These are phyloP conservation scores for Aldrovandia affinis DNA, from an alignment of 2,797 vertebrate genomes.

Conservation along the genomic window DNA sequence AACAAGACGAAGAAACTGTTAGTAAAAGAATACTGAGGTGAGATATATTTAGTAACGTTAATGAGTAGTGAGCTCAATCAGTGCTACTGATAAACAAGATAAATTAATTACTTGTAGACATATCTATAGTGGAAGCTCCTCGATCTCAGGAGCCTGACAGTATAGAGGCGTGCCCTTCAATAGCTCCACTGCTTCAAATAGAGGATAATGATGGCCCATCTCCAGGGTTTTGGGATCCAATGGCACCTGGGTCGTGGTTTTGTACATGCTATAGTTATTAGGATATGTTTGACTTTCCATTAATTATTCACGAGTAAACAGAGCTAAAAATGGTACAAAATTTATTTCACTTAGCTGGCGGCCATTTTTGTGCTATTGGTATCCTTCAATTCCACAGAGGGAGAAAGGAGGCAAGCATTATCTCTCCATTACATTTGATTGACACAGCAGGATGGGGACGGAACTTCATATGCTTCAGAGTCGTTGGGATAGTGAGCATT, in stretches of 20 bases:
- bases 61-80: neutral
- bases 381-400: neutral
- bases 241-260: neutral
- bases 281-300: neutral
- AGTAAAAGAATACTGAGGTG: neutral
- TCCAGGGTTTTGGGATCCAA: neutral
- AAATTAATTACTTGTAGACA: neutral
- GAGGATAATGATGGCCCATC: neutral
- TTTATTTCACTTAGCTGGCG: neutral
- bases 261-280: neutral
- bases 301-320: slow-evolving; percentile 4
- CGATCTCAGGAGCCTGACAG: neutral
- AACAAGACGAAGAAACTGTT: neutral
- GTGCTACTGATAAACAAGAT: neutral
- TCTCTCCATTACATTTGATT: neutral
- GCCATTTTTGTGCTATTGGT: slow-evolving; percentile 7
- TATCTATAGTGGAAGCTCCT: neutral
- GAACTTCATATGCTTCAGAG: neutral
- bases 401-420: neutral
- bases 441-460: neutral
- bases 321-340: neutral
- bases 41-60: neutral
- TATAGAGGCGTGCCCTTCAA: neutral
- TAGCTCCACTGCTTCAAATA: neutral
- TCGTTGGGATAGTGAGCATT: slow-evolving; percentile 18